Evolutionary conservation across 2,797 vertebrate species (phyloP).

Genomic region (Microctenopoma steveboyesi): DNA sequence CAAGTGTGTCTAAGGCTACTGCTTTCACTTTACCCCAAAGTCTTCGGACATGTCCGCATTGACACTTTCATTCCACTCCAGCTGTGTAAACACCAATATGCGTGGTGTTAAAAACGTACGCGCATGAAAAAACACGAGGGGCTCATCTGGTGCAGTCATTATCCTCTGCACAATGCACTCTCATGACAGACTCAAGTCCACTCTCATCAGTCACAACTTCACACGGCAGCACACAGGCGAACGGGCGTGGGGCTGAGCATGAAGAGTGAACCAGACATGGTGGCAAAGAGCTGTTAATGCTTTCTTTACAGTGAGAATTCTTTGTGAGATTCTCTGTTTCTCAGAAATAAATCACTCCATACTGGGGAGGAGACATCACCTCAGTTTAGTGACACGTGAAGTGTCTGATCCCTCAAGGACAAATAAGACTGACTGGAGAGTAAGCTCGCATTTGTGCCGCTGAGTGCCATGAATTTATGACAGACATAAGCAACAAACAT

Average conservation of each 20-base stretch:
- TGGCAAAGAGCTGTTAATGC: slow-evolving; percentile 56
- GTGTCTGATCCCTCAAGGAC: slow-evolving; percentile 11
- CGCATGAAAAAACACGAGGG: slow-evolving; percentile 29
- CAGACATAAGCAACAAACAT: not conserved
- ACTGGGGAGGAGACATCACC: slow-evolving; percentile 17
- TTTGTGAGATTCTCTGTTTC: slow-evolving; percentile 35
- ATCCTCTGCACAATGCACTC: slow-evolving; percentile 68
- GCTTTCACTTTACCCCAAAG: slow-evolving; percentile 67
- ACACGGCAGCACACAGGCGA: slow-evolving; percentile 50
- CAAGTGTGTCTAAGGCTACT: slow-evolving; percentile 75
- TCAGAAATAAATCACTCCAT: slow-evolving; percentile 59
- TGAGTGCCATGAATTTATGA: slow-evolving; percentile 5
- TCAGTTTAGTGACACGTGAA: slow-evolving; percentile 36
- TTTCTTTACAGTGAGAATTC: slow-evolving; percentile 54
- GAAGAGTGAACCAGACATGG: slow-evolving; percentile 42
- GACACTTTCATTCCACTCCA: slow-evolving; percentile 87
- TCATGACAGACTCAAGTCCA: slow-evolving; percentile 68
- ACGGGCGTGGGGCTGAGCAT: slow-evolving; percentile 9
- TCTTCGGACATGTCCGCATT: slow-evolving; percentile 75
- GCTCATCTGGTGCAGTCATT: slow-evolving; percentile 78
- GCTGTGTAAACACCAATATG: slow-evolving; percentile 71
- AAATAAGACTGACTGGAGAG: slow-evolving; percentile 4
- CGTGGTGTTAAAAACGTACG: slow-evolving; percentile 59
- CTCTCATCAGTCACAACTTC: slow-evolving; percentile 70
- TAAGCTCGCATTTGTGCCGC: not conserved